Evolutionary conservation across 2,888 invertebrate genomes (phyloP), one percentile per base, ranked within the genome.

Genomic region (Cheiracanthium punctorium): DNA sequence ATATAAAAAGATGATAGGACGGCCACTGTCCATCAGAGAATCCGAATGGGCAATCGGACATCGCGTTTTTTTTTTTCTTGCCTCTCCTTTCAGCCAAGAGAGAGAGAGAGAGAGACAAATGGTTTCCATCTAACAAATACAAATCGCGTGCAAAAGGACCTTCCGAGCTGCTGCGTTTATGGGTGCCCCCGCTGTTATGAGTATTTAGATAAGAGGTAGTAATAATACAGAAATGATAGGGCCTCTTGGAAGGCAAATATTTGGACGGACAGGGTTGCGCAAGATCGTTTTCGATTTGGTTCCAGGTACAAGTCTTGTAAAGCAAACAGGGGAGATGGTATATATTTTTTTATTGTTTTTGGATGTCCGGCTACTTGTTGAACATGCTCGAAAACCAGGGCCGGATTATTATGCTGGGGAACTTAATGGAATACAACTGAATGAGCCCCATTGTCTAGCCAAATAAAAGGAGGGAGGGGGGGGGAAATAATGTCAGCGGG

Each of bases 161-260:
- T 76, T n/a, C n/a, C 75, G 28, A 32, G 71, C 32, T 69, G 73
- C 43, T 69, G 73, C 43, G 64, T 33, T 69, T 43, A 37, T 48
- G 33, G 52, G 28, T 32, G 20, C 65, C 48, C 17, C 48, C 37
- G 75, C 58, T 58, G 73, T 69, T 72, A 79, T 73, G 84, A 79
- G 73, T 84, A 84, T 84, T 84, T 84, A 84, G 84, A 84, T 84
- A 84, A 73, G 77, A 84, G 29, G 71, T 48, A 64, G 79, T 84
- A 84, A 84, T 84, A 84, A 79, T 82, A 79, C 30, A 77, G 79
- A 79, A 73, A 73, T 79, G 77, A 82, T 82, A 64, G 77, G 82
- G 52, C 84, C 76, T 72, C 79, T 84, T 72, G n/a, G 71, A 79
- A 79, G 84, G 77, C 84, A 84, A 84, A 84, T 84, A 84, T 84